Percentiles rank a stretch among this genome's conserved stretches.
phyloP scores from a whole-genome alignment of 23 tunicate genomes.

The Halocynthia roretzi region DNA sequence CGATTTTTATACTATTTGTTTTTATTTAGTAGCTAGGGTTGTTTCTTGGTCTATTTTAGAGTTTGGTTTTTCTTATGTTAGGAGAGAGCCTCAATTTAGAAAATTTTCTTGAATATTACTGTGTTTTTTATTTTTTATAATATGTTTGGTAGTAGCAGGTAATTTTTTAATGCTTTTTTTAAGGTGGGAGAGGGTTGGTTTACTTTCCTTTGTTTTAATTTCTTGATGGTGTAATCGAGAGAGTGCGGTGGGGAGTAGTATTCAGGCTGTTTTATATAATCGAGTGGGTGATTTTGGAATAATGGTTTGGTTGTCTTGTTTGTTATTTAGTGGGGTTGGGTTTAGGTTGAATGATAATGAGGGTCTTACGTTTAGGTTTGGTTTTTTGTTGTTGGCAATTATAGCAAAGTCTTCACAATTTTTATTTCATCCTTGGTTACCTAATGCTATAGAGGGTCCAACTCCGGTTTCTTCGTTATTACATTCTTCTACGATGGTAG shows the following conservation, averaged over 20 bases:
- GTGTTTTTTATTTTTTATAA: slow-evolving; percentile 5
- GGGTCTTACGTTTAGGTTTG: background rate
- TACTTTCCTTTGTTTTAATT: slow-evolving; percentile 20
- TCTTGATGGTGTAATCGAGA: slow-evolving; percentile 10
- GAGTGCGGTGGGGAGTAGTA: background rate
- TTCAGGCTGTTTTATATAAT: slow-evolving; percentile 16
- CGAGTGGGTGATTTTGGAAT: slow-evolving; percentile 15
- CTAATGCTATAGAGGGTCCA: slow-evolving; percentile 27
- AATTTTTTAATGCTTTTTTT: background rate
- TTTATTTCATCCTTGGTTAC: slow-evolving; percentile 25
- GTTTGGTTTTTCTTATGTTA: too few relatives aligned
- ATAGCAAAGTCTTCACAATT: slow-evolving; percentile 17
- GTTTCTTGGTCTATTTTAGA: too few relatives aligned
- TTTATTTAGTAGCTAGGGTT: too few relatives aligned
- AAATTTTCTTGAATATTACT: too few relatives aligned
- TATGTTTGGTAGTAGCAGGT: background rate
- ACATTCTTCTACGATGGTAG: slow-evolving; percentile 23
- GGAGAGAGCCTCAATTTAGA: too few relatives aligned
- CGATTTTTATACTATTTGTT: too few relatives aligned
- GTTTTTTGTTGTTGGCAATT: background rate
- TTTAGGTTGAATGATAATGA: background rate
- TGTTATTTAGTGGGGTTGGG: background rate
- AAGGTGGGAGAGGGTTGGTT: slow-evolving; percentile 19
- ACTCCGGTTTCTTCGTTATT: slow-evolving; percentile 23
- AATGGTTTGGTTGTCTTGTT: background rate